Evolutionary conservation across 1,140 invertebrate genomes (phyloP), one percentile per base, ranked within the genome.

Genomic region (Muscidifurax raptorellus): DNA sequence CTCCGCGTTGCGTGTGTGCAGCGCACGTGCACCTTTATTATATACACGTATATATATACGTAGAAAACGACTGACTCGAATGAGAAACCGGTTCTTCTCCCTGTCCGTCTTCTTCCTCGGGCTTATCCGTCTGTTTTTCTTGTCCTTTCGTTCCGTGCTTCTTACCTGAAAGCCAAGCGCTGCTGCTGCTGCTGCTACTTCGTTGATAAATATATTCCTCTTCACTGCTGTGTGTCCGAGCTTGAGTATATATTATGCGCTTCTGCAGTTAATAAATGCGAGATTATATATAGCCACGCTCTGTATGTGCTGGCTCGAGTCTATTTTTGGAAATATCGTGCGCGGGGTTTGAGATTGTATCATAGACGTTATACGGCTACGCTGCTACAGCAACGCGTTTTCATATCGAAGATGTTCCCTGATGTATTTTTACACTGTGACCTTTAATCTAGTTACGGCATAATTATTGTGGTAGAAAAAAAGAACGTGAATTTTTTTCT

Each of bases 71-170:
- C 30, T 27, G 36, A 74, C 47, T 12, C 74, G 66, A 79, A n/a
- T 84, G 13, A 40, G n/a, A 84, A 84, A 84, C 83, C 77, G 77
- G 77, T 80, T 85, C 64, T 69, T 30, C 69, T 72, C 25, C 72
- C 32, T 27, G 30, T 40, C n/a, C 28, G 22, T 69, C 32, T 40
- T 75, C 9, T n/a, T 75, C 52, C 82, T 67, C 74, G 12, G 22
- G 10, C 36, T 71, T 71, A 27, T 44, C 30, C 74, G 32, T 32
- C 12, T 69, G 2, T 76, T 77, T 83, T 36, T 76, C 7, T 13
- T 79, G 13, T 64, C 40, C 32, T 72, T 71, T 40, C 25, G 36
- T 40, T 12, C 18, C 15, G 9, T 22, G 22, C 7, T 66, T 67
- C 28, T 81, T 69, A 67, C 72, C 64, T 64, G 66, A 72, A 59